Evolutionary conservation across 2,888 invertebrate species (phyloP), one percentile per base, ranked within the genome.

Genomic region (Eristalis tenax): DNA sequence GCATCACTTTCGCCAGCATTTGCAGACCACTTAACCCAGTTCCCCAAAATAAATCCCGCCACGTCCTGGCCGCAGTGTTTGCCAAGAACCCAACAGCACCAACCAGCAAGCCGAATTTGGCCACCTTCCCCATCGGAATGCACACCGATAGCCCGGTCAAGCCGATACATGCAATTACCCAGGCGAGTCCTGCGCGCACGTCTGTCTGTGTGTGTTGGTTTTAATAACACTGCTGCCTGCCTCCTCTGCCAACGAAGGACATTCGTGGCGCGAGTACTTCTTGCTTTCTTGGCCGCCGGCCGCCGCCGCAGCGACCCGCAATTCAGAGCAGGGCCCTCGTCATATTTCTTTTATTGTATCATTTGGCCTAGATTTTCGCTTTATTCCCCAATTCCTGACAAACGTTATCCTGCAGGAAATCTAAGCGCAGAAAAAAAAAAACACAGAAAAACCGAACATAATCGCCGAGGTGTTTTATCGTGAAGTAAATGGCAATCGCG

Each of bases 331-430:
- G 38, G 2, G 38, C 2, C 13, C 13, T 71, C 71, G 73, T 85
- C 81, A 81, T 81, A 81, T 73, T 85, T 81, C 81, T 81, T 85
- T 77, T 77, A 85, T 85, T 85, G 77, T 81, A 81, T 77, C 68
- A 77, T 73, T 77, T 81, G 85, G 63, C 85, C 85, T 81, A 77
- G 85, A 81, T 85, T 85, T 57, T 59, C 5, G 63, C 23, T 71
- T 73, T 74, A 81, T 81, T 77, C 73, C 73, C 81, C 73, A 85
- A 85, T 73, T 81, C 81, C 84, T 77, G 76, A 38, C 81, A 76
- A 74, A 73, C 57, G 68, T 77, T 85, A 85, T 85, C 85, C 76
- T 85, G 59, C 76, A 73, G 81, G 73, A 85, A 85, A 85, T 85
- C 85, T 85, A 38, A 35, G 38, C 35, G 26, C 32, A 15, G 73